Evolutionary conservation across 2,888 invertebrate species (phyloP).

Genomic region (Nomada lathburiana): DNA sequence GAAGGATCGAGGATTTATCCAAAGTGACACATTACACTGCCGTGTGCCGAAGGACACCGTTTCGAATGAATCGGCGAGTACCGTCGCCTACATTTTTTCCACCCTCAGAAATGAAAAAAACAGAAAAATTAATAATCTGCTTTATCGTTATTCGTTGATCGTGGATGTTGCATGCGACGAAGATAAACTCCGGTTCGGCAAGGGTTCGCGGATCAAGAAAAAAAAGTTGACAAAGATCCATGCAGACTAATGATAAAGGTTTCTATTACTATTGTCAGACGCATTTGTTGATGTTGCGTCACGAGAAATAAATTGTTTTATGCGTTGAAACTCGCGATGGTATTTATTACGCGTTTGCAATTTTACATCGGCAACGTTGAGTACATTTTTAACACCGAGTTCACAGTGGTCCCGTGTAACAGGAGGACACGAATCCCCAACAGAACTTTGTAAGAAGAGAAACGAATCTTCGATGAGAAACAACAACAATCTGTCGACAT

Average conservation of each 20-base stretch:
- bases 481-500: conserved; percentile 25
- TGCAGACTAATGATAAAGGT: not conserved
- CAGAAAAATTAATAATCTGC: not conserved
- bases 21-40: conserved; percentile 66
- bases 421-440: not conserved
- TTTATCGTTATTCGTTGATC: conserved; percentile 36
- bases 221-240: conserved; percentile 3
- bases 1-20: conserved; percentile 59
- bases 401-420: not conserved
- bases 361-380: conserved; percentile 21
- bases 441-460: conserved; percentile 9
- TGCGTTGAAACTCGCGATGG: conserved; percentile 15
- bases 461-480: not conserved
- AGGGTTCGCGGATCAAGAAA: conserved; percentile 2
- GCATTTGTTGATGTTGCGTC: conserved; percentile 39
- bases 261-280: conserved; percentile 12
- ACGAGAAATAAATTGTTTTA: conserved; percentile 26
- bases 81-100: conserved; percentile 23
- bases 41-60: conserved; percentile 71
- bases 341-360: conserved; percentile 31
- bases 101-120: not conserved
- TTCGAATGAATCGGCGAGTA: conserved; percentile 59
- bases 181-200: conserved; percentile 35
- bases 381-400: conserved; percentile 11
- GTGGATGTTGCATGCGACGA: conserved; percentile 38